phyloP scores from a whole-genome alignment of 2,113 vertebrate species.

The Coturnix japonica region DNA sequence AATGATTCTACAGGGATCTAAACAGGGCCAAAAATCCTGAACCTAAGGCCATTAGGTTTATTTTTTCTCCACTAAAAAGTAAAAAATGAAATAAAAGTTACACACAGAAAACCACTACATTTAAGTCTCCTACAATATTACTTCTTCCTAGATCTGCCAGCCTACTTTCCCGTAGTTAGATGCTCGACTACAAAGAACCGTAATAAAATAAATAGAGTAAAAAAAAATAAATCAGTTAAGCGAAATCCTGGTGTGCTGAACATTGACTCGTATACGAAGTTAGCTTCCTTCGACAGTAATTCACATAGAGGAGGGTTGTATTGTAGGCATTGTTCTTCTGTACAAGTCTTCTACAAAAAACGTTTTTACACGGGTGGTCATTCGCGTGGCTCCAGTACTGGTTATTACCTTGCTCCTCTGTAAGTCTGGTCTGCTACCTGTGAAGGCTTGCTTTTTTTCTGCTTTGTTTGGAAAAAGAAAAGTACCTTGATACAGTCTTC shows the following conservation, averaged over 20 bases:
- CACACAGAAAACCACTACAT: constrained; percentile 30
- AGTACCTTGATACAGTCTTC: constrained; percentile 38
- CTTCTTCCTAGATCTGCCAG: constrained; percentile 73
- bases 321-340: constrained; percentile 60
- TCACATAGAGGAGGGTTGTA: constrained; percentile 58
- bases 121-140: constrained; percentile 51
- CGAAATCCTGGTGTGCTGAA: constrained; percentile 73
- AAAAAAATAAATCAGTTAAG: constrained; percentile 69
- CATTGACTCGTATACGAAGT: constrained; percentile 65
- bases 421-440: constrained; percentile 39
- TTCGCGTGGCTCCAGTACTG: neutral
- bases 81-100: constrained; percentile 51
- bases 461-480: constrained; percentile 35
- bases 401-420: constrained; percentile 59
- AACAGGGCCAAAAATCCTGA: constrained; percentile 69
- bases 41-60: constrained; percentile 55
- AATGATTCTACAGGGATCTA: constrained; percentile 32
- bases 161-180: constrained; percentile 71
- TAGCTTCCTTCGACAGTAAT: constrained; percentile 60
- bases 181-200: constrained; percentile 78
- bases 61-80: constrained; percentile 61
- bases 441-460: constrained; percentile 57
- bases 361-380: constrained; percentile 57
- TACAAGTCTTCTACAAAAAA: constrained; percentile 69
- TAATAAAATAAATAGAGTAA: constrained; percentile 84